These are phyloP conservation scores for Tetrao urogallus DNA, from an alignment of 2,113 vertebrate genomes.

Conservation along the genomic window DNA sequence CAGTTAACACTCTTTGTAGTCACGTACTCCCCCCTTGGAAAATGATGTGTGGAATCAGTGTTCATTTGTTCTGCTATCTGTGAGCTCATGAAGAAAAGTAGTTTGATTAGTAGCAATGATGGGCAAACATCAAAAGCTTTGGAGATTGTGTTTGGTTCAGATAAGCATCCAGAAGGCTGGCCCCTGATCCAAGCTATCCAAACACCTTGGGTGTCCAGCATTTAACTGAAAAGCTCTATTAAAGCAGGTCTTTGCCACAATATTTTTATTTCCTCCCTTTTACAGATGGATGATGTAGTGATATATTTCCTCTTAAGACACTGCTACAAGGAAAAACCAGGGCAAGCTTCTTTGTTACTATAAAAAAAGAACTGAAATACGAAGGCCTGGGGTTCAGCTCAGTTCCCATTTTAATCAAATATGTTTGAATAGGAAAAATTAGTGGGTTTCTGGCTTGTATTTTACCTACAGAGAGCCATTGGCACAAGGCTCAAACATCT, in stretches of 20 bases:
- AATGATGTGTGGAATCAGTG: neutral
- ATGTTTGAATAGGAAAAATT: neutral
- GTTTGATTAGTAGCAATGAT: slow-evolving; percentile 34
- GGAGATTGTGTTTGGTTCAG: slow-evolving; percentile 16
- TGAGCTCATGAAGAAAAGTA: slow-evolving; percentile 59
- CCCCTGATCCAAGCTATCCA: slow-evolving; percentile 25
- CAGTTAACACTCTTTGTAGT: neutral
- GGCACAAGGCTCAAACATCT: neutral
- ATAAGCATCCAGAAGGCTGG: slow-evolving; percentile 32
- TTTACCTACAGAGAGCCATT: neutral
- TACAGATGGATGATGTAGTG: slow-evolving; percentile 1
- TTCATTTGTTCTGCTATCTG: slow-evolving; percentile 27
- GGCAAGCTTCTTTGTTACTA: neutral
- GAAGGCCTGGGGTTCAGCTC: neutral
- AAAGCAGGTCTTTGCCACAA: neutral
- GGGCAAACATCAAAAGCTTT: slow-evolving; percentile 54
- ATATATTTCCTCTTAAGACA: neutral
- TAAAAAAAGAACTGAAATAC: neutral
- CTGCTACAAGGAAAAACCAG: neutral
- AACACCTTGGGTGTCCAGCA: slow-evolving; percentile 43
- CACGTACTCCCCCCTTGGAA: neutral
- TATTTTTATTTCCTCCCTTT: slow-evolving; percentile 22
- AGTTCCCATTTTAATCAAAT: neutral
- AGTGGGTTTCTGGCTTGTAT: neutral
- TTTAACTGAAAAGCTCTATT: slow-evolving; percentile 44